A percentile compares a stretch with the other conserved stretches of the same genome.
phyloP scores from a whole-genome alignment of 2,888 invertebrate species.

The Platycheirus rosarum region DNA sequence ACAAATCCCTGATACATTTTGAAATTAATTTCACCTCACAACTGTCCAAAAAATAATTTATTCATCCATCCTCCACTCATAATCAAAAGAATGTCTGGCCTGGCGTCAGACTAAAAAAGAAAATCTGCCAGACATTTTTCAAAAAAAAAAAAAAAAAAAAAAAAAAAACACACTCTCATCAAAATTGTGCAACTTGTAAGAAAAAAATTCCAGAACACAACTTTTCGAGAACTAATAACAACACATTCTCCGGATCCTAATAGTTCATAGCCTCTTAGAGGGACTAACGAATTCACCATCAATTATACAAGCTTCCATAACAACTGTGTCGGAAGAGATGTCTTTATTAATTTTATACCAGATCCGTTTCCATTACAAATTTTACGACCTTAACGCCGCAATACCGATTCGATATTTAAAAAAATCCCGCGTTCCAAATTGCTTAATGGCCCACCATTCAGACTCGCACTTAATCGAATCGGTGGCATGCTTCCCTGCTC shows the following conservation, averaged over 20 bases:
- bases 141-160: slow-evolving; percentile 9
- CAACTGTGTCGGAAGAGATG: slow-evolving; percentile 28
- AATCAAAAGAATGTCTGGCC: slow-evolving; percentile 48
- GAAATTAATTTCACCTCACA: slow-evolving; percentile 34
- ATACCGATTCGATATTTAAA: slow-evolving; percentile 22
- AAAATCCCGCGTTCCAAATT: slow-evolving; percentile 39
- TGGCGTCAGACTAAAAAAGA: slow-evolving; percentile 15
- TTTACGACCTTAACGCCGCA: slow-evolving; percentile 38
- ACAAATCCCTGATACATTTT: background rate
- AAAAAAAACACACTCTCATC: too few species aligned
- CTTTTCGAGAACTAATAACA: background rate
- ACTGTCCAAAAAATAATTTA: slow-evolving; percentile 18
- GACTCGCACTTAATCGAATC: slow-evolving; percentile 42
- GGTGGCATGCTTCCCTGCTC: background rate
- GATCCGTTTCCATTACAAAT: slow-evolving; percentile 41
- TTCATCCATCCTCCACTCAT: slow-evolving; percentile 25
- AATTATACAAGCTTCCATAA: slow-evolving; percentile 28
- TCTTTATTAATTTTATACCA: slow-evolving; percentile 34
- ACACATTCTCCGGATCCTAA: background rate
- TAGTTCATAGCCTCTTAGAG: slow-evolving; percentile 30
- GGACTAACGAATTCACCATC: slow-evolving; percentile 29
- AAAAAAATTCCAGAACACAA: slow-evolving; percentile 30
- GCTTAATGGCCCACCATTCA: slow-evolving; percentile 49
- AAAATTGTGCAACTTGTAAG: slow-evolving; percentile 35
- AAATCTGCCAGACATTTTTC: slow-evolving; percentile 31